A percentile compares a stretch with the other conserved stretches of the same genome.
phyloP scores from a whole-genome alignment of 2,113 vertebrate genomes.

The Scytalopus superciliaris region DNA sequence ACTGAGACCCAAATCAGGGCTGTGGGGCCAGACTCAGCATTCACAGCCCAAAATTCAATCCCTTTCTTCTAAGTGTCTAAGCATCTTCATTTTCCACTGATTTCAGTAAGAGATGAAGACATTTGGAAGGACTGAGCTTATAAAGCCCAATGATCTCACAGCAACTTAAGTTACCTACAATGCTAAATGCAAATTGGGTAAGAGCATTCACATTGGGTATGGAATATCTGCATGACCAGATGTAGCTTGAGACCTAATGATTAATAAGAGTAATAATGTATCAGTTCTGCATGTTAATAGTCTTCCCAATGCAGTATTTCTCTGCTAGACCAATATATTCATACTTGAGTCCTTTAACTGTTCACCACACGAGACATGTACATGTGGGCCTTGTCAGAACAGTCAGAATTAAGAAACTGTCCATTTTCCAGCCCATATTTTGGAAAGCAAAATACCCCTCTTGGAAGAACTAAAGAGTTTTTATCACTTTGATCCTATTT shows the following conservation, averaged over 20 bases:
- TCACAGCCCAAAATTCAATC: background rate
- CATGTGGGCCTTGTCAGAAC: rapidly evolving
- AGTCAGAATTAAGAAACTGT: background rate
- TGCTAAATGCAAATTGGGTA: background rate
- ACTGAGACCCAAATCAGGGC: background rate
- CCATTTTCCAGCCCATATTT: background rate
- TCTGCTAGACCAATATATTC: background rate
- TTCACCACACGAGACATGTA: background rate
- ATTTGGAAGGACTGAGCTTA: background rate
- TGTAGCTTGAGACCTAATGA: background rate
- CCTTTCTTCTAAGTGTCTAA: background rate
- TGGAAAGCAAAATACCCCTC: background rate
- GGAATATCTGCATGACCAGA: background rate
- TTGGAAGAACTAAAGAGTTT: background rate
- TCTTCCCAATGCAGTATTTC: background rate
- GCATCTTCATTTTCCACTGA: background rate
- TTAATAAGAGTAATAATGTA: background rate
- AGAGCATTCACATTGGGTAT: background rate
- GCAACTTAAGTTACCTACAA: background rate
- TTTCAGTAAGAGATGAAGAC: background rate
- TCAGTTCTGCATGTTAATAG: background rate
- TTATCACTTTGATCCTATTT: background rate
- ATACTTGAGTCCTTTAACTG: background rate
- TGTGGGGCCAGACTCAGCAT: background rate
- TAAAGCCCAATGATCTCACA: background rate